Conservation (phyloP, 2,888 invertebrate species). For the Ennomos fuscantarius region DNA sequence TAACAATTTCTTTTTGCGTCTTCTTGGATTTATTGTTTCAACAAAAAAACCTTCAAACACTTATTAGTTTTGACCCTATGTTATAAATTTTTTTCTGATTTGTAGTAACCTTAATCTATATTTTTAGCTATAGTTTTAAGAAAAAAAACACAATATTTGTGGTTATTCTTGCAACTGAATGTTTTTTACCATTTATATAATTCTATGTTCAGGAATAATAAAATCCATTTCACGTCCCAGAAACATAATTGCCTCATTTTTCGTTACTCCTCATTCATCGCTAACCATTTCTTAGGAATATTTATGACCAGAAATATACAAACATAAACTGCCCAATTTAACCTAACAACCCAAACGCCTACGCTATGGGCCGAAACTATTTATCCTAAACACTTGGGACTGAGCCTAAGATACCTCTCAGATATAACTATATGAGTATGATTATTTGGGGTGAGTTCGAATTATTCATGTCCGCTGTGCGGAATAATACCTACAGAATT, state of each 20-base stretch:
- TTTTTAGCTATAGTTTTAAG: neutral
- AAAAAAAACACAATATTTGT: too few relatives aligned
- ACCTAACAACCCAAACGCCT: slow-evolving; percentile 34
- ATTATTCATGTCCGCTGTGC: slow-evolving; percentile 28
- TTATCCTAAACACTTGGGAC: slow-evolving; percentile 36
- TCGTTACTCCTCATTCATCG: slow-evolving; percentile 15
- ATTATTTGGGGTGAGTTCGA: slow-evolving; percentile 27
- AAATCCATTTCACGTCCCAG: slow-evolving; percentile 11
- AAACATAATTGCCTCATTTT: slow-evolving; percentile 21
- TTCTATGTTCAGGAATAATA: slow-evolving; percentile 10
- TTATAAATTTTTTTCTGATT: too few relatives aligned
- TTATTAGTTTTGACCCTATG: too few relatives aligned
- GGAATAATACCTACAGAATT: slow-evolving; percentile 15
- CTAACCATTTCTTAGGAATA: slow-evolving; percentile 27
- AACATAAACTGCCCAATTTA: slow-evolving; percentile 31
- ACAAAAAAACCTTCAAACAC: too few relatives aligned
- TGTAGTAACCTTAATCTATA: too few relatives aligned
- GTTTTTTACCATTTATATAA: too few relatives aligned
- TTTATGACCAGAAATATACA: slow-evolving; percentile 27
- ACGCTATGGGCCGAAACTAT: slow-evolving; percentile 32
- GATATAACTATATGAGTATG: slow-evolving; percentile 28
- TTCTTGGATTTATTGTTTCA: too few relatives aligned
- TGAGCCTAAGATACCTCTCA: slow-evolving; percentile 28
- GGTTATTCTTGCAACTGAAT: too few relatives aligned
- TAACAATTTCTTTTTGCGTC: too few relatives aligned